Conservation (phyloP, 2,888 invertebrate species). For the Andrena bucephala region DNA sequence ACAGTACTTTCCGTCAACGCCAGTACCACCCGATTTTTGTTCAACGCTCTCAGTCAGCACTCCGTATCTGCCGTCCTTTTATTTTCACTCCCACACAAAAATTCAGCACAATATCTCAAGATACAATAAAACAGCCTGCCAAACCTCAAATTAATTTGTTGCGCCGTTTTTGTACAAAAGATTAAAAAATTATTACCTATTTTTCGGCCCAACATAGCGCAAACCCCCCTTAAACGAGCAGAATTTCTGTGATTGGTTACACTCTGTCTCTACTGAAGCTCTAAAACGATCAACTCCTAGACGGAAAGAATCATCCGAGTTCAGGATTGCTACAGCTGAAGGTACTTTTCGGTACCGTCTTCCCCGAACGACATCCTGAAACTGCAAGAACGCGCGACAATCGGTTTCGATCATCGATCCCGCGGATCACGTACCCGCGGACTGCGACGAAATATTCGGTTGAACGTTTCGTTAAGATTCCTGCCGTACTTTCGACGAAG, state of each 20-base stretch:
- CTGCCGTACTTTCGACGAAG: slow-evolving; percentile 53
- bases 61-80: too few relatives aligned
- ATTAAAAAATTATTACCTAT: too few relatives aligned
- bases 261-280: not conserved
- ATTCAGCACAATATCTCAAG: too few relatives aligned
- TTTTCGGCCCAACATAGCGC: too few relatives aligned
- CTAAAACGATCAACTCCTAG: not conserved
- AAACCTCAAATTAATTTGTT: too few relatives aligned
- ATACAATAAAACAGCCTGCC: too few relatives aligned
- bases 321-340: not conserved
- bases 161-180: too few relatives aligned
- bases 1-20: too few relatives aligned
- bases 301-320: not conserved
- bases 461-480: slow-evolving; percentile 66
- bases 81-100: too few relatives aligned
- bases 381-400: slow-evolving; percentile 12
- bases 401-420: slow-evolving; percentile 29
- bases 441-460: slow-evolving; percentile 57
- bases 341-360: not conserved
- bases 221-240: too few relatives aligned
- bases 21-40: too few relatives aligned
- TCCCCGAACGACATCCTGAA: slow-evolving; percentile 15
- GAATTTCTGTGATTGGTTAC: not conserved
- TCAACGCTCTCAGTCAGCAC: too few relatives aligned
- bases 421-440: slow-evolving; percentile 38